phyloP scores from a whole-genome alignment of 2,113 vertebrate species.

The Sturnira hondurensis region DNA sequence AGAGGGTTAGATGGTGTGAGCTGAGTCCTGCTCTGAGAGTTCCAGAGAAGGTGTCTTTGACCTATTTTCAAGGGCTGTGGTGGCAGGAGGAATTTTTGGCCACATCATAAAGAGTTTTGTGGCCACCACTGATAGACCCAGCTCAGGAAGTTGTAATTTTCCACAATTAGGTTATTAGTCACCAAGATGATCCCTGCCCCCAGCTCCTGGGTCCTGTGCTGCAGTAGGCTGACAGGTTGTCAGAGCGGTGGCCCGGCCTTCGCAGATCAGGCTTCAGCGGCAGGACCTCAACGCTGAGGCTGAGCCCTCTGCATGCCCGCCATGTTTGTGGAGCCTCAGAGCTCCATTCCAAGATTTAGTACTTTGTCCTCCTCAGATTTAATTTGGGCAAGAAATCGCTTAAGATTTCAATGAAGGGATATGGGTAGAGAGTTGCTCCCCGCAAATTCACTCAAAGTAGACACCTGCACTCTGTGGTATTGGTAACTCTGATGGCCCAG shows the following conservation, averaged over 20 bases:
- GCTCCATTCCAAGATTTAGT: not conserved
- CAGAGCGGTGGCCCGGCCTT: not conserved
- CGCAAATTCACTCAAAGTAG: not conserved
- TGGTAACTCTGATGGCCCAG: not conserved
- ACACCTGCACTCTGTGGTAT: not conserved
- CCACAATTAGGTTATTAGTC: constrained; percentile 71
- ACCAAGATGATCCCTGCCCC: constrained; percentile 42
- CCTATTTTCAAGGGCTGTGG: constrained; percentile 74
- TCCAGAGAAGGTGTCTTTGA: constrained; percentile 67
- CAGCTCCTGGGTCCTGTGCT: not conserved
- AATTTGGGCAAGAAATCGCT: not conserved
- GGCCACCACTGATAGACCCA: constrained; percentile 60
- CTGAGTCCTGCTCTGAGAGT: constrained; percentile 38
- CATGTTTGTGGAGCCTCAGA: not conserved
- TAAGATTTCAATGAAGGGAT: not conserved
- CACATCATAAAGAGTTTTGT: constrained; percentile 75
- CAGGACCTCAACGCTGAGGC: not conserved
- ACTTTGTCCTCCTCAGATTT: not conserved
- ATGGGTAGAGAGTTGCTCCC: not conserved
- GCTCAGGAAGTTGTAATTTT: constrained; percentile 75
- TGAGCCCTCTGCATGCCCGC: not conserved
- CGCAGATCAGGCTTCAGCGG: not conserved
- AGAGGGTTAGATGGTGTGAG: not conserved
- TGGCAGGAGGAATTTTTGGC: constrained; percentile 71
- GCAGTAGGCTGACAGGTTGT: not conserved